Evolutionary conservation across 2,797 vertebrate species (phyloP).

Genomic region (Clarias laeviceps): DNA sequence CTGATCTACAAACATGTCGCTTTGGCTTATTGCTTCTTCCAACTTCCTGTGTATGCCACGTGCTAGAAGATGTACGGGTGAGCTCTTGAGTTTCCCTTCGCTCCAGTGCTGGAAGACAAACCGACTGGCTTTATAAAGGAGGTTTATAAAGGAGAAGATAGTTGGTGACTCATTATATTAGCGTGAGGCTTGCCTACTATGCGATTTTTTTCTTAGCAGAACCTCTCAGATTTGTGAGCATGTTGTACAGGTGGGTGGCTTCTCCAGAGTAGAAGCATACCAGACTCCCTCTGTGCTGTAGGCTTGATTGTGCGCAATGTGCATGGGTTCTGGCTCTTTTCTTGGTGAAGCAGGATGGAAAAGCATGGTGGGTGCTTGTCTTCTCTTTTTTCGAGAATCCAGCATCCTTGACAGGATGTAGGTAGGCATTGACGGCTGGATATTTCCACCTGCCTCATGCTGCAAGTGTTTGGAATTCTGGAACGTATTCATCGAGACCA

Average conservation of each 20-base stretch:
- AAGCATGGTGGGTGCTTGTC: neutral
- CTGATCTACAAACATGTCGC: neutral
- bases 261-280: neutral
- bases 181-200: neutral
- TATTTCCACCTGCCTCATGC: neutral
- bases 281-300: neutral
- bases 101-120: neutral
- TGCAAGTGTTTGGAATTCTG: neutral
- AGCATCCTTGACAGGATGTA: neutral
- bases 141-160: neutral
- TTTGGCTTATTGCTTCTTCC: neutral
- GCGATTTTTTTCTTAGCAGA: neutral
- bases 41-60: neutral
- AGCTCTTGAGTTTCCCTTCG: neutral
- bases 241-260: conserved; percentile 15
- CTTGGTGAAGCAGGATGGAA: neutral
- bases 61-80: neutral
- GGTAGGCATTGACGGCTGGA: neutral
- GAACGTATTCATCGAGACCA: neutral
- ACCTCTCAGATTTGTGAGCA: neutral
- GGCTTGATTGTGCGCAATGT: neutral
- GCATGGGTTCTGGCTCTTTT: neutral
- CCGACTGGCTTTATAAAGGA: neutral
- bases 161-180: conserved; percentile 10
- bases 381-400: conserved; percentile 3